These are phyloP conservation scores for Drosophila mayaguana DNA, from an alignment of 2,888 invertebrate species.

Conservation along the genomic window DNA sequence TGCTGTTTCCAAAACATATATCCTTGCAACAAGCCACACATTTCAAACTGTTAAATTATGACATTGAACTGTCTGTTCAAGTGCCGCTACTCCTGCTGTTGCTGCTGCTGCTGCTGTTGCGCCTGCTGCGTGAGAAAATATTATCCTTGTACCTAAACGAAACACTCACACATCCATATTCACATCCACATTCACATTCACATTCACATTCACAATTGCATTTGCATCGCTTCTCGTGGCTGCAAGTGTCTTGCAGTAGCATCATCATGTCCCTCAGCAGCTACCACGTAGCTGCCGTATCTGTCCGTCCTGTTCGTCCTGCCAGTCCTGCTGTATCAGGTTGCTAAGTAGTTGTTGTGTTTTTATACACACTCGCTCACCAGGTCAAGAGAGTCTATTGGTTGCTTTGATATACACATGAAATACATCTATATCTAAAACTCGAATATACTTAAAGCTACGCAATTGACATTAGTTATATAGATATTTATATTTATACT, in stretches of 20 bases:
- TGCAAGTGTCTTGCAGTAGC: constrained; percentile 57
- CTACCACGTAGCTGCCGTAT: constrained; percentile 40
- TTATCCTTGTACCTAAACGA: constrained; percentile 56
- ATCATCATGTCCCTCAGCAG: constrained; percentile 36
- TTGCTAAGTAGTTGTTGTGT: constrained; percentile 59
- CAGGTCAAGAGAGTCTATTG: background rate
- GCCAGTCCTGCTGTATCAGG: constrained; percentile 47
- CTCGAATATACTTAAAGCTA: background rate
- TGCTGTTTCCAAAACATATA: constrained; percentile 32
- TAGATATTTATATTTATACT: background rate
- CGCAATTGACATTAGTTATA: background rate
- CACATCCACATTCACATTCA: background rate
- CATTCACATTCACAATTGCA: constrained; percentile 49
- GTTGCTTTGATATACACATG: too few species aligned
- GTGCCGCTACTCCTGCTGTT: constrained; percentile 35
- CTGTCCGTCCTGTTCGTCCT: constrained; percentile 11
- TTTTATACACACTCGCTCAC: background rate
- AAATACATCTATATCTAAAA: background rate
- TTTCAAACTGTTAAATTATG: constrained; percentile 76
- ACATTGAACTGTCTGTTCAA: constrained; percentile 77
- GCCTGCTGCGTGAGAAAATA: constrained; percentile 71
- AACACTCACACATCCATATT: background rate
- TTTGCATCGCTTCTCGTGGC: constrained; percentile 29
- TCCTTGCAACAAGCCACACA: constrained; percentile 64
- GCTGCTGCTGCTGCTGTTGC: constrained; percentile 1